phyloP scores from a whole-genome alignment of 2,113 vertebrate species.

The Ariopsis seemanni region DNA sequence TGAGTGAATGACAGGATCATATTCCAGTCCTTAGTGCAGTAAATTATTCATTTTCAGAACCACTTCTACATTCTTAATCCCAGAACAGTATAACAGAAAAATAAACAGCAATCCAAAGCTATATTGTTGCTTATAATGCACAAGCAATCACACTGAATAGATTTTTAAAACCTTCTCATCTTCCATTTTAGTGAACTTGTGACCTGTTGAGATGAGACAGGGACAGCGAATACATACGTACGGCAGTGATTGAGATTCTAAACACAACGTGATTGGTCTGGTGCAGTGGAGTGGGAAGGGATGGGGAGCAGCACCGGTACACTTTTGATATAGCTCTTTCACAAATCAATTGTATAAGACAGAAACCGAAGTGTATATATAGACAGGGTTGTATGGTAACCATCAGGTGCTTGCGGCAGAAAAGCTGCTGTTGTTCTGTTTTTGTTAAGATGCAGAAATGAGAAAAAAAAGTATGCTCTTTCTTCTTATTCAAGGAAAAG shows the following conservation, averaged over 20 bases:
- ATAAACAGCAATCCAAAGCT: neutral
- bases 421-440: neutral
- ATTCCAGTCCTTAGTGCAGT: conserved; percentile 5
- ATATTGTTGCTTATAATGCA: neutral
- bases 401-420: neutral
- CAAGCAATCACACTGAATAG: neutral
- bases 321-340: neutral
- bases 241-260: neutral
- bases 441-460: neutral
- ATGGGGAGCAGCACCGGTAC: neutral
- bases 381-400: neutral
- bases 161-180: neutral
- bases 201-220: neutral
- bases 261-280: neutral
- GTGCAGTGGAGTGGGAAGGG: neutral
- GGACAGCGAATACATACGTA: neutral
- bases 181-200: neutral
- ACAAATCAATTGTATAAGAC: neutral
- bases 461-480: neutral
- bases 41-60: conserved; percentile 28
- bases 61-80: neutral
- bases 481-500: neutral
- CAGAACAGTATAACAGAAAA: conserved; percentile 3
- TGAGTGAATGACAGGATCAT: neutral
- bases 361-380: neutral